Evolutionary conservation across 2,113 vertebrate genomes (phyloP).

Genomic region (Tetrao urogallus): DNA sequence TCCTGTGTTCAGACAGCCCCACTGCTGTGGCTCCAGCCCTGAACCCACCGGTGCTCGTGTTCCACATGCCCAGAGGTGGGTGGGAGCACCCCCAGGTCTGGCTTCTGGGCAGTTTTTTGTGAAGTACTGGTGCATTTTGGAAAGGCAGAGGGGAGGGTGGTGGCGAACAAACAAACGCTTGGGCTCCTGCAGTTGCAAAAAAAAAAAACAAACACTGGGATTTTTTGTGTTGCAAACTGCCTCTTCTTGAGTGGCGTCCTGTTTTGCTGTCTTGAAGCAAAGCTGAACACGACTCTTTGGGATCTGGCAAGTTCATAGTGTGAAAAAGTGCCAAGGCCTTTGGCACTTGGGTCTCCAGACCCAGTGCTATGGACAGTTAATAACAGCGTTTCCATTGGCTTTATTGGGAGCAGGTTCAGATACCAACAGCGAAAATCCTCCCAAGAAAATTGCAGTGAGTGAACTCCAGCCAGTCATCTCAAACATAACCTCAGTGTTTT

Average conservation of each 20-base stretch:
- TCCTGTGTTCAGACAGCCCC: neutral
- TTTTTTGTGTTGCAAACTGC: neutral
- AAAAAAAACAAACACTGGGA: neutral
- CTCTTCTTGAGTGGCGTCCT: neutral
- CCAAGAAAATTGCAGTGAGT: constrained; percentile 8
- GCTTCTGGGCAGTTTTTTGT: neutral
- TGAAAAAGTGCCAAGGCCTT: neutral
- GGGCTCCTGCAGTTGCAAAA: neutral
- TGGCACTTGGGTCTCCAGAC: neutral
- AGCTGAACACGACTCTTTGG: neutral
- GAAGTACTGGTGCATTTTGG: neutral
- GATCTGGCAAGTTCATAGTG: neutral
- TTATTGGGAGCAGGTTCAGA: neutral
- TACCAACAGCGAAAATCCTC: neutral
- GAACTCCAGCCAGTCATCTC: constrained; percentile 15
- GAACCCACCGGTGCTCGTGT: rapidly evolving
- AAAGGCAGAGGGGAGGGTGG: neutral
- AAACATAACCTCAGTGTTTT: constrained; percentile 14
- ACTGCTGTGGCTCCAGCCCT: neutral
- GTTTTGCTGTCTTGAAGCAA: neutral
- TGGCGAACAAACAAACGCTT: neutral
- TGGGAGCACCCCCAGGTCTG: neutral
- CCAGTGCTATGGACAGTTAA: neutral
- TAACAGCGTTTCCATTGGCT: neutral
- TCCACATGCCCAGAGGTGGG: neutral